Evolutionary conservation across 2,113 vertebrate species (phyloP).

Genomic region (Tiliqua scincoides): DNA sequence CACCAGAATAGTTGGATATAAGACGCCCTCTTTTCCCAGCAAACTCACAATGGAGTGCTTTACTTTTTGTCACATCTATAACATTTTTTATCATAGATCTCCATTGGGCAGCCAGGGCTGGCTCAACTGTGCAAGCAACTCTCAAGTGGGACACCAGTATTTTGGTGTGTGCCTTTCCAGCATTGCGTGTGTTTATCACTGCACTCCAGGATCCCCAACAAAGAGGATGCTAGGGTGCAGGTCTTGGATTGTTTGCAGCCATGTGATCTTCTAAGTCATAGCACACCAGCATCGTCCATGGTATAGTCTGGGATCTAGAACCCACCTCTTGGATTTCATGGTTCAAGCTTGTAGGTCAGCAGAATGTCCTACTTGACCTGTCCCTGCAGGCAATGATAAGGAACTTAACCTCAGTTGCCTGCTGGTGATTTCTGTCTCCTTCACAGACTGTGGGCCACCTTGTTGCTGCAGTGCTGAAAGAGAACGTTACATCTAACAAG

Average conservation of each 20-base stretch:
- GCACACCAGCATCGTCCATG: neutral
- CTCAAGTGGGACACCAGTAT: neutral
- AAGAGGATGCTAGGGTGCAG: neutral
- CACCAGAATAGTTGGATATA: neutral
- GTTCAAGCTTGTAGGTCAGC: neutral
- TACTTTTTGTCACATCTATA: neutral
- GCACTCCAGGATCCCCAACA: neutral
- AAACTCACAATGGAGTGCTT: neutral
- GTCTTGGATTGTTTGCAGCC: neutral
- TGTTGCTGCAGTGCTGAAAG: constrained; percentile 88
- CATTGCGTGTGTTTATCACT: neutral
- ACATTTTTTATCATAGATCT: neutral
- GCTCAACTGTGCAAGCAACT: neutral
- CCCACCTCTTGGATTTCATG: neutral
- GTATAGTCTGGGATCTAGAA: neutral
- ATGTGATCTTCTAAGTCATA: neutral
- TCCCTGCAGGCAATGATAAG: neutral
- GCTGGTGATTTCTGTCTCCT: constrained; percentile 29
- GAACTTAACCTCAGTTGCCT: neutral
- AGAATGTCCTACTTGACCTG: neutral
- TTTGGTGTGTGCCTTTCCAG: neutral
- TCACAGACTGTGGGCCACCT: constrained; percentile 87
- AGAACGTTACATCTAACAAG: constrained; percentile 80
- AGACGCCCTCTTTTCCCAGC: neutral
- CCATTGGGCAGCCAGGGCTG: neutral